Evolutionary conservation across 2,888 invertebrate genomes (phyloP).

Genomic region (Campaea margaritaria): DNA sequence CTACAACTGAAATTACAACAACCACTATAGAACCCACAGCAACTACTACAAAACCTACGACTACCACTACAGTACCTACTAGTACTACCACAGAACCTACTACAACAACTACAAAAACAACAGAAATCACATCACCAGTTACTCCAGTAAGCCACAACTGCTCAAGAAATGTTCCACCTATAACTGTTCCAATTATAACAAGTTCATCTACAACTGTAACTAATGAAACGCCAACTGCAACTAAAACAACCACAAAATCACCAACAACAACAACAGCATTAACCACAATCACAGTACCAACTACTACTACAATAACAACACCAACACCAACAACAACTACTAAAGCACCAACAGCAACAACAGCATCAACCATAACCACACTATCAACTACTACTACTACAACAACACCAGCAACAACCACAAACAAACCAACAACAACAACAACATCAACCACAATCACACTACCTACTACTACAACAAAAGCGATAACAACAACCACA

Average conservation of each 20-base stretch:
- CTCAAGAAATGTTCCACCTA: neutral
- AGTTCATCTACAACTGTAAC: conserved; percentile 20
- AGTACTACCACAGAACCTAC: conserved; percentile 22
- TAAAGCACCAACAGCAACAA: conserved; percentile 1
- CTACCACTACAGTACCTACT: conserved; percentile 14
- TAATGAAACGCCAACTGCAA: conserved; percentile 10
- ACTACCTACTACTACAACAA: neutral
- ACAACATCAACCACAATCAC: too few species aligned
- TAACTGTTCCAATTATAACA: neutral
- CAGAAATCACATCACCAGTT: neutral
- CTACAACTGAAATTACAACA: conserved; percentile 18
- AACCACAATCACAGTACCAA: too few species aligned
- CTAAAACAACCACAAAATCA: conserved; percentile 2
- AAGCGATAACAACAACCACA: neutral
- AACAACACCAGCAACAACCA: too few species aligned
- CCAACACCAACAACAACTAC: conserved; percentile 11
- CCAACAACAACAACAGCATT: conserved; percentile 17
- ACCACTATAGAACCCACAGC: conserved; percentile 12
- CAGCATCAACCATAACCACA: conserved; percentile 11
- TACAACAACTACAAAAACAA: conserved; percentile 22
- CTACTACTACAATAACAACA: conserved; percentile 19
- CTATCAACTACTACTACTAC: neutral
- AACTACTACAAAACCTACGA: conserved; percentile 13
- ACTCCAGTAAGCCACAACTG: conserved; percentile 1
- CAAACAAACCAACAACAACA: too few species aligned